Percentiles rank a stretch among this genome's conserved stretches.
Conservation (phyloP, 1,140 invertebrate genomes). For the Procambarus clarkii region DNA sequence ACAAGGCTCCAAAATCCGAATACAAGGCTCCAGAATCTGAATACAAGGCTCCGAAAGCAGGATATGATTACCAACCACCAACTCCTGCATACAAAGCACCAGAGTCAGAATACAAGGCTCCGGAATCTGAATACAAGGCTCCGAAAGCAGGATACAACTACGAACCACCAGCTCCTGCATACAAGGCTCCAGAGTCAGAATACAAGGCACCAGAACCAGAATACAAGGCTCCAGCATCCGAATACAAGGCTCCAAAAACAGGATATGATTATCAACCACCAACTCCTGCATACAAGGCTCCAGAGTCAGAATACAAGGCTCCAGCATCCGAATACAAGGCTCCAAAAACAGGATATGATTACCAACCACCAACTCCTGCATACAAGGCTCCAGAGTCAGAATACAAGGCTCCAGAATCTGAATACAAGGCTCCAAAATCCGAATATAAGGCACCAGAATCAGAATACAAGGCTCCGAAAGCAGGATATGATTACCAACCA, state of each 20-base stretch:
- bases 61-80: constrained; percentile 32
- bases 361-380: not conserved
- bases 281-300: constrained; percentile 33
- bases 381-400: constrained; percentile 36
- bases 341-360: not conserved
- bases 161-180: not conserved
- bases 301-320: constrained; percentile 37
- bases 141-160: constrained; percentile 28
- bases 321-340: constrained; percentile 43
- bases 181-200: constrained; percentile 22
- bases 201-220: constrained; percentile 30
- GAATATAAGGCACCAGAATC: constrained; percentile 21
- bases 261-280: not conserved
- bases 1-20: constrained; percentile 24
- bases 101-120: constrained; percentile 40
- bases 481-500: constrained; percentile 1
- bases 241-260: constrained; percentile 24
- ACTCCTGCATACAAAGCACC: constrained; percentile 1
- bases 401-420: constrained; percentile 33
- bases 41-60: constrained; percentile 38
- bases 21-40: constrained; percentile 48
- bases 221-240: constrained; percentile 40
- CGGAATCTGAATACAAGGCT: constrained; percentile 37
- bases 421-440: constrained; percentile 18
- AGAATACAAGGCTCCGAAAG: constrained; percentile 35